Evolutionary conservation across 2,113 vertebrate species (phyloP), one percentile per base, ranked within the genome.

Genomic region (Syrmaticus mikado): DNA sequence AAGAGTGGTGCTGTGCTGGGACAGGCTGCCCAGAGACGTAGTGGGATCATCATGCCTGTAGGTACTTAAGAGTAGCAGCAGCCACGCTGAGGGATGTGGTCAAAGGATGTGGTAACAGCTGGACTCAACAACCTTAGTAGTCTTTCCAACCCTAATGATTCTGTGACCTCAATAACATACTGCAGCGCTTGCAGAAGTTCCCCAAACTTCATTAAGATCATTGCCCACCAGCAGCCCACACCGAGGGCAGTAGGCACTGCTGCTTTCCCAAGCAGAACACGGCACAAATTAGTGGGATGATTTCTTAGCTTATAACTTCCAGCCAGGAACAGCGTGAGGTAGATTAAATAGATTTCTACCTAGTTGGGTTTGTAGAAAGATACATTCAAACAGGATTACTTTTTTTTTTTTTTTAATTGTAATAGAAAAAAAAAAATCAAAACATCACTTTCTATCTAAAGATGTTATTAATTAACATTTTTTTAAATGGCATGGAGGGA

Each of bases 371-470:
- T 2, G 9, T 11, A 4, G 72, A 81, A 24, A 91, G 27, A 81
- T 2, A 50, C 8, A 77, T 45, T 75, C 64, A 61, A 77, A 78
- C 65, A 81, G 24, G 34, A 30, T 27, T 15, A 16, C 14, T 53
- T 53, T 28, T 71, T n/a, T 28, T 71, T n/a, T 38, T 38, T 38
- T 94, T 93, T 98, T 98, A 97, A 98, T 97, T 98, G 96, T 82
- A 93, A 98, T 96, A 98, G 94, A 97, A 96, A 52, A 48, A 48
- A 52, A 85, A 94, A 75, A 75, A 95, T 93, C 85, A 91, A 92
- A 96, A 96, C 90, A 96, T 91, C 94, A 95, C 93, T 93, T 96
- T 89, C 75, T 19, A 89, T 87, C 85, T 94, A 95, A 94, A 97
- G 76, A 95, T 46, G 22, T 94, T 94, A 95, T 92, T 90, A 95